Evolutionary conservation across 2,888 invertebrate species (phyloP), one percentile per base, ranked within the genome.

Genomic region (Drosophila paramelanica): DNA sequence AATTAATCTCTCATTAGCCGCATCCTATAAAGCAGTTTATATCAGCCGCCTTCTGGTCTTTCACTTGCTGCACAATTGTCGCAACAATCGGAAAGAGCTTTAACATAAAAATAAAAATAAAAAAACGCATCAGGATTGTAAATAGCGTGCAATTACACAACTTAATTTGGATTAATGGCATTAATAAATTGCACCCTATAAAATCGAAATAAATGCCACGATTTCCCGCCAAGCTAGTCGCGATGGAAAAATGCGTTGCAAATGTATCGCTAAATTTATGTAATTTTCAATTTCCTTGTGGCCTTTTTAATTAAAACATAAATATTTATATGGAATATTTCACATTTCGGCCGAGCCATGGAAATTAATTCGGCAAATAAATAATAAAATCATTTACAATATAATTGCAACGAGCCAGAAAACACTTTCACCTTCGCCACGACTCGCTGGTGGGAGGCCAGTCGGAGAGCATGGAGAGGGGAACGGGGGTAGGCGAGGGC

Each of bases 361-460:
- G 76, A 85, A 88, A 88, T 86, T 83, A 88, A 85, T 88, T 83
- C 81, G 77, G 64, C 81, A 88, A 88, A 85, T 88, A 86, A 85
- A 85, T 85, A 85, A 85, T 86, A 86, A 85, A 85, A 88, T 86
- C 85, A 85, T 85, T 85, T 85, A 86, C 86, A 85, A 88, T 88
- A 86, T 85, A 88, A 85, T 88, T 88, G 86, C 86, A 73, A 60
- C 55, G 68, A 64, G 53, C 60, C 50, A 47, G 53, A 61, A 77
- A 87, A 88, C 83, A 85, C 84, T 85, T 85, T 85, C 84, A 85
- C 84, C 84, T 85, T 84, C 88, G 83, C 83, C 83, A 79, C 68
- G 73, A 49, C 20, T 20, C 50, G 10, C 52, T 31, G 36, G 43
- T 17, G 23, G 52, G 31, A 27, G 13, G 36, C 31, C 33, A 8